Conservation (phyloP, 1,140 invertebrate genomes). For the Acyrthosiphon pisum region DNA sequence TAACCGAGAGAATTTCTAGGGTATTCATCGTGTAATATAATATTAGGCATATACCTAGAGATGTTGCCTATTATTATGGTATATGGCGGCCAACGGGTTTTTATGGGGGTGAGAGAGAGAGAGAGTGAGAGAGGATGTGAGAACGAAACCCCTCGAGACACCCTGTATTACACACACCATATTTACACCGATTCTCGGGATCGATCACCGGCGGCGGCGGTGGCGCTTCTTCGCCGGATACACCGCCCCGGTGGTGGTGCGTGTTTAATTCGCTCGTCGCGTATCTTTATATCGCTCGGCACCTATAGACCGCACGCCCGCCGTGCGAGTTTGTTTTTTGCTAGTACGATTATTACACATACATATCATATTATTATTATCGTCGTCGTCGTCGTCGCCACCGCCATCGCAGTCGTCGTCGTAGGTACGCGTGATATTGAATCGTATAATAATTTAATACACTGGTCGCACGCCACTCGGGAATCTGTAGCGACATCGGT, state of each 20-base stretch:
- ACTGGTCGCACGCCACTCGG: not conserved
- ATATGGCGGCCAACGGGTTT: no score
- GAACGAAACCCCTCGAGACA: not conserved
- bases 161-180: not conserved
- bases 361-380: not conserved
- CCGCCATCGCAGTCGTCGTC: not conserved
- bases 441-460: not conserved
- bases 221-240: slow-evolving; percentile 16
- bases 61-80: no score
- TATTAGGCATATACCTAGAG: not conserved
- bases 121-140: no score
- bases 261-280: not conserved
- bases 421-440: not conserved
- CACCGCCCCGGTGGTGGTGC: not conserved
- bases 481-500: not conserved
- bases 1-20: no score
- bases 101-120: no score
- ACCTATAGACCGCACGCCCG: not conserved
- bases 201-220: slow-evolving; percentile 23
- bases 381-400: no score
- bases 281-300: not conserved
- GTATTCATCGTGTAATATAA: no score
- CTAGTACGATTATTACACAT: not conserved
- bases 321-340: not conserved
- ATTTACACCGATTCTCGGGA: not conserved